Evolutionary conservation across 2,113 vertebrate species (phyloP).

Genomic region (Pao palembangensis): DNA sequence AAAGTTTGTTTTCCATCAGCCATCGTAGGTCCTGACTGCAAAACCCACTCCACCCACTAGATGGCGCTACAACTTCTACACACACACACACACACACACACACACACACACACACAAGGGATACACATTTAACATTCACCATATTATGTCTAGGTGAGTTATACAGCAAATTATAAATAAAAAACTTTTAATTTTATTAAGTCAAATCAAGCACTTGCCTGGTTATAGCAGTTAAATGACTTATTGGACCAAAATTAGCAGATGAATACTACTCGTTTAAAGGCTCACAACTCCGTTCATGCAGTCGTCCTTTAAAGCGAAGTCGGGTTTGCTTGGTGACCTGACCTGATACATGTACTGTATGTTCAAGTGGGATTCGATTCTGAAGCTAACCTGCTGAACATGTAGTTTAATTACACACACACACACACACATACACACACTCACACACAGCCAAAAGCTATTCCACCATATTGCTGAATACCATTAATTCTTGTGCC

Average conservation of each 20-base stretch:
- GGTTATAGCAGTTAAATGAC: not conserved
- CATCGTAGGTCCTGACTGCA: too few species aligned
- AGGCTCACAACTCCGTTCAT: constrained; percentile 15
- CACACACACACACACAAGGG: too few species aligned
- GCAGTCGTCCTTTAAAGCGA: constrained; percentile 18
- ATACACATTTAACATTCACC: too few species aligned
- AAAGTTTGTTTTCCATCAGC: too few species aligned
- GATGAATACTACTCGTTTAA: constrained; percentile 13
- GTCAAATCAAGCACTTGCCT: not conserved
- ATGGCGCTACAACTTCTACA: too few species aligned
- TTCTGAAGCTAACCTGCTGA: constrained; percentile 37
- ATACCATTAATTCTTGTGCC: constrained; percentile 57
- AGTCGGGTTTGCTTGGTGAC: constrained; percentile 7
- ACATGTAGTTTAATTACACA: constrained; percentile 15
- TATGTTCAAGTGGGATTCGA: constrained; percentile 33
- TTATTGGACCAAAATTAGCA: constrained; percentile 15
- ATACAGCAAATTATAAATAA: too few species aligned
- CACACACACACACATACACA: constrained; percentile 7
- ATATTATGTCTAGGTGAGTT: too few species aligned
- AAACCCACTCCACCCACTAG: too few species aligned
- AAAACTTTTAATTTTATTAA: not conserved
- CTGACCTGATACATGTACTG: constrained; percentile 6
- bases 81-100: too few species aligned
- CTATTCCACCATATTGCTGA: constrained; percentile 53
- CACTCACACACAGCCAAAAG: constrained; percentile 46